phyloP scores from a whole-genome alignment of 2,797 vertebrate species.

The Tenualosa ilisha region DNA sequence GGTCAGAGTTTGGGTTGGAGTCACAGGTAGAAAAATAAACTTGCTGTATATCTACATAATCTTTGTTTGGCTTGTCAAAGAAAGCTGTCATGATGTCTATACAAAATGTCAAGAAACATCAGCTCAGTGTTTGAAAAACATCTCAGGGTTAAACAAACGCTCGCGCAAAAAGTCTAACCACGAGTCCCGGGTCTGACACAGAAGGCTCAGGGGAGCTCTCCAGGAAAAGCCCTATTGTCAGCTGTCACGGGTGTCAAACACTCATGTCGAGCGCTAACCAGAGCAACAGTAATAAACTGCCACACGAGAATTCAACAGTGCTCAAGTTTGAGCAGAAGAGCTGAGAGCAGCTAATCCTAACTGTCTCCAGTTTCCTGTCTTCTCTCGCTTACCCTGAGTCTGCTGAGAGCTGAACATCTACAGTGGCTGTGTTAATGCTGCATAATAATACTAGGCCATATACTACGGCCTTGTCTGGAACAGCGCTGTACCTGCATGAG shows the following conservation, averaged over 20 bases:
- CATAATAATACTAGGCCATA: too few relatives aligned
- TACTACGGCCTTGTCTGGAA: background rate
- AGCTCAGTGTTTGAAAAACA: conserved; percentile 60
- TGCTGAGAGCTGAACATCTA: background rate
- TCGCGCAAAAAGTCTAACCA: conserved; percentile 51
- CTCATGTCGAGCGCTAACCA: background rate
- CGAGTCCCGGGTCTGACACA: conserved; percentile 39
- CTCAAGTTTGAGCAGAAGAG: background rate
- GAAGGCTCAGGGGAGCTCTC: conserved; percentile 43
- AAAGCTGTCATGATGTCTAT: conserved; percentile 46
- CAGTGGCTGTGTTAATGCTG: too few relatives aligned
- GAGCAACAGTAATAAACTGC: background rate
- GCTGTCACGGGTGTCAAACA: conserved; percentile 47
- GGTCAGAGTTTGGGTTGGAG: background rate
- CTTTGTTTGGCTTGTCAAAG: conserved; percentile 28
- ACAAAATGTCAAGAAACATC: conserved; percentile 55
- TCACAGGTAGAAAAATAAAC: background rate
- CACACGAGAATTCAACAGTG: background rate
- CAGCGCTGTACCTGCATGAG: background rate
- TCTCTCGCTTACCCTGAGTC: background rate
- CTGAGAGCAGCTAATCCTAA: background rate
- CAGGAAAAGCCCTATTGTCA: conserved; percentile 51
- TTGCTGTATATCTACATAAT: background rate
- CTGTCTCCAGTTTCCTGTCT: background rate
- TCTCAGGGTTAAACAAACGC: conserved; percentile 49